Evolutionary conservation across 2,113 vertebrate genomes (phyloP), one percentile per base, ranked within the genome.

Genomic region (Hucho hucho): DNA sequence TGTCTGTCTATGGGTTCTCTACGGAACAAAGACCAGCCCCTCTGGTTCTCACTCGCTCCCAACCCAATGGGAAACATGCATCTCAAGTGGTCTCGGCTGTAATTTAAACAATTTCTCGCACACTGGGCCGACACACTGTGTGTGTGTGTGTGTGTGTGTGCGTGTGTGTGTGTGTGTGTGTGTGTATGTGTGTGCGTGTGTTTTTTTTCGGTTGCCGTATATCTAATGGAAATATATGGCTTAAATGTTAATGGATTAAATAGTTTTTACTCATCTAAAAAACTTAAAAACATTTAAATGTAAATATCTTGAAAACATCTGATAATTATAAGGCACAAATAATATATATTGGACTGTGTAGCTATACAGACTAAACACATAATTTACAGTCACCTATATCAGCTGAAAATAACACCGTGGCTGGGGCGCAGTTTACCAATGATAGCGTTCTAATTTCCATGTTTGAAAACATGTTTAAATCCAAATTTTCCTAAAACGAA

Each of bases 11-110:
- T 22, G n/a, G 58, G n/a, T 16, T 61, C 58, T 61, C 53, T 63
- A 5, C 49, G 74, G 81, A 80, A 82, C 80, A 73, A 83, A 86
- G 82, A 83, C 79, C 67, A 26, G 29, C 81, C 56, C 61, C 78
- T 84, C 79, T 82, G 81, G 83, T 86, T 89, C 81, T 18, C 49
- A 84, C 16, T 53, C 49, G 16, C 49, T 53, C 37, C 86, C 84
- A 84, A 84, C 82, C 80, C 70, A 77, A 90, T 86, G 83, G 77
- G 81, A 88, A 87, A 89, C 86, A 86, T 81, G 86, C 86, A 90
- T 91, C 86, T 89, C 83, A 89, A 86, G 81, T 86, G 81, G 87
- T 79, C 13, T 53, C 76, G 77, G 81, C 78, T 87, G 85, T 80
- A 84, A 89, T 88, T 83, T 82, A 83, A 81, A 80, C 69, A 53